Base-by-base conservation (phyloP, 2,888 invertebrate species). In the Hybos culiciformis region DNA sequence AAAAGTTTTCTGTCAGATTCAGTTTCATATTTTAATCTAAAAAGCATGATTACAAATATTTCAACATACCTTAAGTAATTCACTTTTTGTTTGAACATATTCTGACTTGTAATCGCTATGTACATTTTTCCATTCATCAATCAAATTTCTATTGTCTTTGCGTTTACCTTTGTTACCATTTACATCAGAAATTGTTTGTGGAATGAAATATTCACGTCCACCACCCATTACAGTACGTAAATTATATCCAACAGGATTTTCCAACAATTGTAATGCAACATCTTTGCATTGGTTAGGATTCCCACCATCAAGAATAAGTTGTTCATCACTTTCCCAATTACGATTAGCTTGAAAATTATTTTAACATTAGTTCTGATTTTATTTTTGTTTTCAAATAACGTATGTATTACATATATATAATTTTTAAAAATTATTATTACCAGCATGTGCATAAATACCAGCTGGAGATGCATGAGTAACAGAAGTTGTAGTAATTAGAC, bases 381-480 rank as follows among this genome's bases (percentile, higher is more conserved):
- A n/a, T n/a, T n/a, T n/a, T n/a, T n/a, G n/a, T n/a, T n/a, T n/a
- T n/a, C n/a, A n/a, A n/a, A n/a, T n/a, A n/a, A n/a, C n/a, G n/a
- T n/a, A n/a, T n/a, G n/a, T n/a, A n/a, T n/a, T n/a, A n/a, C n/a
- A n/a, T n/a, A n/a, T n/a, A n/a, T n/a, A n/a, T n/a, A n/a, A n/a
- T n/a, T n/a, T n/a, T n/a, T n/a, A n/a, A n/a, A n/a, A n/a, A n/a
- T n/a, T n/a, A n/a, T n/a, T n/a, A n/a, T n/a, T n/a, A n/a, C n/a
- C n/a, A 0, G 74, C 70, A 56, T 83, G 81, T 0, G 85, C 83
- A 56, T 83, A 87, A 1, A 77, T 67, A 0, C 81, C 82, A 0
- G 81, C 80, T 0, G 85, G 85, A 0, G 83, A 78, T 0, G 85
- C 87, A 56, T 86, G 84, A 0, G 86, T 86, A 2, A 87, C 76